Conservation (phyloP, 2,113 vertebrate species). For the Anser brachyrhynchus region DNA sequence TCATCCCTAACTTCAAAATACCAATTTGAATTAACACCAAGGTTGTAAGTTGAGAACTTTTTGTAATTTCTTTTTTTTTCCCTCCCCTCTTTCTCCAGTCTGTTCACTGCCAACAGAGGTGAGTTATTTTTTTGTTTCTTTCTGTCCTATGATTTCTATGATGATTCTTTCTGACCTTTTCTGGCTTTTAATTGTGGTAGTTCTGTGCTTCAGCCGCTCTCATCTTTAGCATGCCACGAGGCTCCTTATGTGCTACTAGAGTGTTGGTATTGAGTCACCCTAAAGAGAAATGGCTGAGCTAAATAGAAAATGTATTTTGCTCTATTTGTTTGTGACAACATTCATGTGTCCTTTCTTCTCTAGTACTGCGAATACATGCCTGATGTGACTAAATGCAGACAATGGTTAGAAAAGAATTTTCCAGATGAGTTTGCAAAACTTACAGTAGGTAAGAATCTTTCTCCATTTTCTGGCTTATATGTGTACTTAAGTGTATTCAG, state of each 20-base stretch:
- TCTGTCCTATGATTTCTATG: background rate
- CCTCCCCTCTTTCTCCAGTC: constrained; percentile 64
- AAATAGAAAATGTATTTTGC: background rate
- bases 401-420: constrained; percentile 99
- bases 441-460: constrained; percentile 88
- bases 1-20: background rate
- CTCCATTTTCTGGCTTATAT: background rate
- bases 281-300: background rate
- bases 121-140: constrained; percentile 52
- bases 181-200: background rate
- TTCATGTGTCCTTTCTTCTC: background rate
- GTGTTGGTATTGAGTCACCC: background rate
- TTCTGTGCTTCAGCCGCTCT: background rate
- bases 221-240: background rate
- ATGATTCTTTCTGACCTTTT: background rate
- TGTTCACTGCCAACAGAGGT: constrained; percentile 87
- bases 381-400: constrained; percentile 95
- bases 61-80: background rate
- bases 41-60: background rate
- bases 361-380: constrained; percentile 99
- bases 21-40: background rate
- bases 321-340: background rate
- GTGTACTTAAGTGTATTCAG: background rate
- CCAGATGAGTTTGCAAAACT: constrained; percentile 96
- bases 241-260: background rate